These are phyloP conservation scores for Macrotis lagotis DNA, from an alignment of 2,113 vertebrate genomes.

Conservation along the genomic window DNA sequence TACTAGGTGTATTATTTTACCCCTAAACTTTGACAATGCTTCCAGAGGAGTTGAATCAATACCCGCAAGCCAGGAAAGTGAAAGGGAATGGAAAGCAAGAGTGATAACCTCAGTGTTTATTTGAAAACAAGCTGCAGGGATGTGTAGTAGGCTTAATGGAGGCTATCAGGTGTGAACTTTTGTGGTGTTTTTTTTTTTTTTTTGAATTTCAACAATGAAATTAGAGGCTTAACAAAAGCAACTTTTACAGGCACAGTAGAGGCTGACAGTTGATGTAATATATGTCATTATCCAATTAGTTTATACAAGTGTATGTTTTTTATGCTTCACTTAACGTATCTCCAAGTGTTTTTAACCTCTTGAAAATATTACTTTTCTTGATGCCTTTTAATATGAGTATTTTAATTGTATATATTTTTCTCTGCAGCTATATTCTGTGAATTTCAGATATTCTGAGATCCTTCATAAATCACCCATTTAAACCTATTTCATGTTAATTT, in stretches of 20 bases:
- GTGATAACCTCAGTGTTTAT: background rate
- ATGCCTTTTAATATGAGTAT: slow-evolving; percentile 68
- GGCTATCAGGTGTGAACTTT: slow-evolving; percentile 69
- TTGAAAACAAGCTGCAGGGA: slow-evolving; percentile 36
- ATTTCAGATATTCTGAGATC: slow-evolving; percentile 31
- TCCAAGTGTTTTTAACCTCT: slow-evolving; percentile 69
- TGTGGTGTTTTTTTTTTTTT: slow-evolving; percentile 75
- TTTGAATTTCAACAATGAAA: slow-evolving; percentile 81
- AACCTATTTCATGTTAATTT: slow-evolving; percentile 61
- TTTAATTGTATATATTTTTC: slow-evolving; percentile 66
- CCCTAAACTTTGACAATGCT: slow-evolving; percentile 67
- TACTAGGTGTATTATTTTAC: background rate
- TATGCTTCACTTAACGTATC: slow-evolving; percentile 79
- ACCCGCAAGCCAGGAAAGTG: background rate
- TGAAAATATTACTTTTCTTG: slow-evolving; percentile 58
- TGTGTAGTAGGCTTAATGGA: background rate
- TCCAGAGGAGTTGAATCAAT: slow-evolving; percentile 43
- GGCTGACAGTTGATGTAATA: slow-evolving; percentile 80
- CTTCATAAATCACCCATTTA: slow-evolving; percentile 62
- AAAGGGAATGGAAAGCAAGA: slow-evolving; percentile 7
- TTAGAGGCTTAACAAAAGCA: slow-evolving; percentile 81
- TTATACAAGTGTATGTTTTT: slow-evolving; percentile 71
- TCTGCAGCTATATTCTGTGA: slow-evolving; percentile 48
- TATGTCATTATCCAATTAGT: slow-evolving; percentile 85
- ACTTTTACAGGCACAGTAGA: slow-evolving; percentile 81